Conservation (phyloP, 2,113 vertebrate genomes). For the Accipiter cooperii region DNA sequence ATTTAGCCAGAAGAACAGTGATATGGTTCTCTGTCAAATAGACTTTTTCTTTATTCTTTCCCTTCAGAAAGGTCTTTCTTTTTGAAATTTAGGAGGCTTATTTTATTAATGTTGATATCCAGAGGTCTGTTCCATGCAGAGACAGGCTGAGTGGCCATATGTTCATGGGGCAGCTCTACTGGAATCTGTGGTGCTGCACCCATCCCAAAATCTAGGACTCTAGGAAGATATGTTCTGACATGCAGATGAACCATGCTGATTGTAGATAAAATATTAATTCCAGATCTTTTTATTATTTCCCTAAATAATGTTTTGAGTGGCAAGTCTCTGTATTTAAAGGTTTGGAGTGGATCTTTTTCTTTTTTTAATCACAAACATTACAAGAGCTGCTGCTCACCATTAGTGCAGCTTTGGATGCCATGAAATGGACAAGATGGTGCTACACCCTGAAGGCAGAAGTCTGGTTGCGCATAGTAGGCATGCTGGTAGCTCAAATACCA, state of each 20-base stretch:
- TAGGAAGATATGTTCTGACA: not conserved
- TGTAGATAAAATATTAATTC: not conserved
- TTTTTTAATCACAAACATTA: not conserved
- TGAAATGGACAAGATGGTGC: not conserved
- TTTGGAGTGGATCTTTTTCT: not conserved
- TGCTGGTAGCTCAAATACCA: not conserved
- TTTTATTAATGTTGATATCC: not conserved
- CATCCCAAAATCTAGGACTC: not conserved
- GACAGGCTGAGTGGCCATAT: rapidly evolving
- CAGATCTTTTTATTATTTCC: not conserved
- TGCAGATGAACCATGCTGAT: not conserved
- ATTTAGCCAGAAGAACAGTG: not conserved
- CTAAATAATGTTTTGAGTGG: not conserved
- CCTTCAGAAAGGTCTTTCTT: not conserved
- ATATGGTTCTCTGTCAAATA: not conserved
- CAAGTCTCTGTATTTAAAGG: not conserved
- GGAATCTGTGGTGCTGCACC: not conserved
- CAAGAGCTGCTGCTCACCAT: not conserved
- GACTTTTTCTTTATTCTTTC: not conserved
- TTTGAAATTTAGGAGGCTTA: not conserved
- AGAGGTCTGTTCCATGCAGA: not conserved
- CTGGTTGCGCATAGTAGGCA: not conserved
- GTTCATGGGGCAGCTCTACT: not conserved
- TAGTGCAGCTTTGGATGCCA: not conserved
- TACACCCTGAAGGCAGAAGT: not conserved